Base-by-base conservation (phyloP, 2,888 invertebrate species). In the Melinopterus prodromus region DNA sequence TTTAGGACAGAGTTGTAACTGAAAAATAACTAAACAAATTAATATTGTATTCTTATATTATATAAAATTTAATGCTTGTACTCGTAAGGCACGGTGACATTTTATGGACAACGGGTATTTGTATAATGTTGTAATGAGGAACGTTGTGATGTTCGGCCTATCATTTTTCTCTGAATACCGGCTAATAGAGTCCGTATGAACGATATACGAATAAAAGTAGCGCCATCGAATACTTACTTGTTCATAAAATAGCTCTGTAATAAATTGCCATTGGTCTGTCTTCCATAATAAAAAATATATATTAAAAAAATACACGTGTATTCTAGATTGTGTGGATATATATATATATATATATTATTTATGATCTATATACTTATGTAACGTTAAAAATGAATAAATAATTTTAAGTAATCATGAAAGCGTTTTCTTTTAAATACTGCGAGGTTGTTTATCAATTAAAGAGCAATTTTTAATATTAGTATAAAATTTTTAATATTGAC, bases 191-290 rank as follows among this genome's bases (percentile, higher is more conserved):
- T 3, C 14, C 12, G 15, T 16, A 69, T 16, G 7, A 38, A 38
- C 9, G 16, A 69, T 76, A 15, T 70, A 77, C 15, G 15, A n/a
- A n/a, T 35, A 36, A 77, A 71, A 70, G 9, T n/a, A 36, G 71
- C 7, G 16, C 36, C 12, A 9, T 26, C 69, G 36, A n/a, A 71
- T n/a, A 35, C 6, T 15, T 71, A 77, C 72, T 72, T 79, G 76
- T 70, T 75, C 76, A 78, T 80, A 78, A 79, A 77, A 79, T 79
- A 78, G 75, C 80, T 76, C 76, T 77, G 77, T 69, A 78, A 78
- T 75, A 82, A 82, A 83, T 83, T 85, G 85, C 88, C 88, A 88
- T 88, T 88, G 87, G 88, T 85, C 86, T 87, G 89, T 89, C 89
- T 89, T 89, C 89, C 89, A 89, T 86, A 86, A 86, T 86, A 83